A percentile compares a stretch with the other conserved stretches of the same genome.
These are phyloP conservation scores for Urocolius indicus DNA, from an alignment of 2,113 vertebrate species.

Conservation along the genomic window DNA sequence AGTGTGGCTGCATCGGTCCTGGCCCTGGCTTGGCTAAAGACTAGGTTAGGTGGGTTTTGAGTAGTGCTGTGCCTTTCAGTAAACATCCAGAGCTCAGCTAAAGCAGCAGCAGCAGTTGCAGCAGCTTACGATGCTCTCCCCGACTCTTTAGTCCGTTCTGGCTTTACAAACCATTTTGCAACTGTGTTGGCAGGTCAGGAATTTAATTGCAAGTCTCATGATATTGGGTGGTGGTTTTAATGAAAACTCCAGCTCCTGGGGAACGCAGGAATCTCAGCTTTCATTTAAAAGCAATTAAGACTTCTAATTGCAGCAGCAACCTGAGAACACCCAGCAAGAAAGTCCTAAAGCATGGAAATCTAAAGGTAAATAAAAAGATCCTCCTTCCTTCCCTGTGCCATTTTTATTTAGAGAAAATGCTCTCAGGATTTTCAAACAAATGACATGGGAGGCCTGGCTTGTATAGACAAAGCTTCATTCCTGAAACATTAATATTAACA, in stretches of 20 bases:
- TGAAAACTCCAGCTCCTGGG: neutral
- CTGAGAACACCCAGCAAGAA: constrained; percentile 5
- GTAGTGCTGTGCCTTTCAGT: neutral
- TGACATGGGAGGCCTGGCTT: neutral
- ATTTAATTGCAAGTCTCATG: neutral
- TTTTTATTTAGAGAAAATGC: neutral
- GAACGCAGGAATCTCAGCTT: neutral
- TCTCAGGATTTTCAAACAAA: constrained; percentile 6
- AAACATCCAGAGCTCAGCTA: neutral
- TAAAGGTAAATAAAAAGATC: constrained; percentile 41
- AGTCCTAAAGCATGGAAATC: constrained; percentile 2
- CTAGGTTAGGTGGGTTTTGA: neutral
- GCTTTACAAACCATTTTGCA: neutral
- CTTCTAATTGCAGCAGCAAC: neutral
- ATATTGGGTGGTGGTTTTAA: constrained; percentile 18
- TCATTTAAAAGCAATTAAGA: constrained; percentile 24
- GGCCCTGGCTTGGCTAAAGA: neutral
- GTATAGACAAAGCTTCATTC: neutral
- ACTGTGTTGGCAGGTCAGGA: neutral
- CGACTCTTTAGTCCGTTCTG: accelerated
- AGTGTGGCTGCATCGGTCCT: neutral
- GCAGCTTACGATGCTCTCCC: neutral
- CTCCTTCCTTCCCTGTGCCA: neutral
- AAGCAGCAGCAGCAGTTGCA: neutral
- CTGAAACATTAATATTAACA: neutral